Evolutionary conservation across 2,888 invertebrate species (phyloP).

Genomic region (Sarcophaga caerulescens): DNA sequence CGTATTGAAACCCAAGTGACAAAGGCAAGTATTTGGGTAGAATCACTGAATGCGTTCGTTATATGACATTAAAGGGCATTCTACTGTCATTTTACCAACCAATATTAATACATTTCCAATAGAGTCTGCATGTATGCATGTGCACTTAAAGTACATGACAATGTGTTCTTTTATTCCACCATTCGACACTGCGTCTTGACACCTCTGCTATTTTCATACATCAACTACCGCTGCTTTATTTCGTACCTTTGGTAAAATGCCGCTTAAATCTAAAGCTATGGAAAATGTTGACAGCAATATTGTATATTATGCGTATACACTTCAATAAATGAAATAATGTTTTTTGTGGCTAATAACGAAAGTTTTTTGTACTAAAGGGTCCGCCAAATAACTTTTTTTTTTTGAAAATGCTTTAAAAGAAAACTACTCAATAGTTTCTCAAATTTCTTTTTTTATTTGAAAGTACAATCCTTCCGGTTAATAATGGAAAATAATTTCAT

Average conservation of each 20-base stretch:
- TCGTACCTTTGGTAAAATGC: slow-evolving; percentile 40
- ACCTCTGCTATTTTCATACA: slow-evolving; percentile 43
- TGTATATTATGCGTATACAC: background rate
- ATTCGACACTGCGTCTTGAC: slow-evolving; percentile 45
- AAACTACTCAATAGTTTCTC: no score
- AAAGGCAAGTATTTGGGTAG: slow-evolving; percentile 37
- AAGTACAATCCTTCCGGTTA: no score
- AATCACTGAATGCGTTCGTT: slow-evolving; percentile 64
- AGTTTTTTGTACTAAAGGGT: no score
- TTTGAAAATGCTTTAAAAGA: no score
- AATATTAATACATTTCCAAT: background rate
- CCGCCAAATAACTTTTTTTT: no score
- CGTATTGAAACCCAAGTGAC: slow-evolving; percentile 26
- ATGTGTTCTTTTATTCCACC: slow-evolving; percentile 30
- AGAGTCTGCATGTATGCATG: background rate
- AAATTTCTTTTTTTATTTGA: no score
- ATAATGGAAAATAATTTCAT: no score
- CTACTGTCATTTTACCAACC: slow-evolving; percentile 74
- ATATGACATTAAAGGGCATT: slow-evolving; percentile 79
- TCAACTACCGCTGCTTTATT: slow-evolving; percentile 32
- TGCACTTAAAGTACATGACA: slow-evolving; percentile 37
- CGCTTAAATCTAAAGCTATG: slow-evolving; percentile 23
- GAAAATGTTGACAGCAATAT: slow-evolving; percentile 1
- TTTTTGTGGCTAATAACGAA: background rate
- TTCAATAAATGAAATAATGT: background rate